Evolutionary conservation across 2,888 invertebrate genomes (phyloP), one percentile per base, ranked within the genome.

Genomic region (Spialia ferax): DNA sequence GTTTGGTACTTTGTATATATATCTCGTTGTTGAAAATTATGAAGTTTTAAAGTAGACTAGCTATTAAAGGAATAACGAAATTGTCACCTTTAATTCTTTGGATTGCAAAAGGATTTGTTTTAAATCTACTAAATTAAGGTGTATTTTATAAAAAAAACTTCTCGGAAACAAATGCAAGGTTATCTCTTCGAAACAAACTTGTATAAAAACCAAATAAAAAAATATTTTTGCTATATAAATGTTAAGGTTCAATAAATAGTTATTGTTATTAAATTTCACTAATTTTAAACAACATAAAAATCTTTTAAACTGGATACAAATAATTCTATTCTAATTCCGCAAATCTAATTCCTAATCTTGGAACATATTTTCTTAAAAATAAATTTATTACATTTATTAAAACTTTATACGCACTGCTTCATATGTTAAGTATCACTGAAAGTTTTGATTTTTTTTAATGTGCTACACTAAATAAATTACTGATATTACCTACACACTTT

Each of bases 21-120:
- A 79, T 81, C 84, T 85, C 85, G 84, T 89, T 89, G 87, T 87
- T 86, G 80, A 71, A 74, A 45, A 74, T 61, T 50, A 65, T 77
- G 73, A 75, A 70, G 73, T 74, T 77, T 70, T 74, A 73, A 71
- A 45, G 74, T 79, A 79, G 76, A 71, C 15, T 75, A 75, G 72
- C 23, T 52, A 52, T 52, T 50, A 22, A 50, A 22, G 22, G 11
- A 11, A 11, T 11, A 18, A 52, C 3, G 50, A 52, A 52, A 52
- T 52, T 13, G 1, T 52, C 50, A 52, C 23, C 8, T 52, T 52
- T 13, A 22, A 32, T 22, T 32, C 11, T 32, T 13, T 48, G 26
- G 45, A 48, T 26, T 48, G 42, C 22, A 15, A 55, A 55, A 38
- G 32, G 20, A 42, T 42, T 23, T 5, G 56, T 64, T 57, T 57